Base-by-base conservation (phyloP, 2,113 vertebrate species). In the Lasiurus borealis region DNA sequence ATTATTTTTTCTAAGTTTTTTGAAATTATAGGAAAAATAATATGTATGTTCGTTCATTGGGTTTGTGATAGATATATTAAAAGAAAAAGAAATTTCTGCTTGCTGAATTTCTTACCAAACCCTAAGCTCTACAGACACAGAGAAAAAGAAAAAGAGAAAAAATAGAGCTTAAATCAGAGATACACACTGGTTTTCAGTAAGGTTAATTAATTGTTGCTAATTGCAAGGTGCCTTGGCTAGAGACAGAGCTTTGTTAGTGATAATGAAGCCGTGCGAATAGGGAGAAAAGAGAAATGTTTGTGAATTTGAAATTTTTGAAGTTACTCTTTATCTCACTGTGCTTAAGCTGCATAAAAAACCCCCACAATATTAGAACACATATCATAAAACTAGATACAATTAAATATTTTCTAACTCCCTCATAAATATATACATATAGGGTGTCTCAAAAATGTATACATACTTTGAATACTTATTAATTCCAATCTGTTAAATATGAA, bases 121-220 rank as follows among this genome's bases (percentile, higher is more conserved):
- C 0, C 19, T 90, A n/a, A 93, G 19, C 3, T 91, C 25, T 91
- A 64, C 11, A 84, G 50, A 69, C 7, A 77, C 18, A 88, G 72
- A 90, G 3, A 83, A 90, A 44, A 76, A 52, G 27, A 27, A 68
- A 93, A 52, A 77, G 78, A 23, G 19, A 71, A 91, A 50, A 54
- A 95, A 91, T 94, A 54, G 5, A 95, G n/a, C 5, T 3, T 97
- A 96, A 94, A 94, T 88, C 59, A 96, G 64, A 96, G 64, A 72
- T 82, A 90, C 25, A 75, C 82, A 89, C 8, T 69, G 50, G 73
- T 95, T 97, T 98, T 88, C 71, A 85, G 2, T 25, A 94, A 97
- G 66, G 96, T 98, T 98, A 98, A 98, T 98, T 98, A 98, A 96
- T 96, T 97, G 92, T 91, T 94, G 82, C 96, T 98, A 98, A 97